phyloP scores from a whole-genome alignment of 2,888 invertebrate species.

The Selenia dentaria region DNA sequence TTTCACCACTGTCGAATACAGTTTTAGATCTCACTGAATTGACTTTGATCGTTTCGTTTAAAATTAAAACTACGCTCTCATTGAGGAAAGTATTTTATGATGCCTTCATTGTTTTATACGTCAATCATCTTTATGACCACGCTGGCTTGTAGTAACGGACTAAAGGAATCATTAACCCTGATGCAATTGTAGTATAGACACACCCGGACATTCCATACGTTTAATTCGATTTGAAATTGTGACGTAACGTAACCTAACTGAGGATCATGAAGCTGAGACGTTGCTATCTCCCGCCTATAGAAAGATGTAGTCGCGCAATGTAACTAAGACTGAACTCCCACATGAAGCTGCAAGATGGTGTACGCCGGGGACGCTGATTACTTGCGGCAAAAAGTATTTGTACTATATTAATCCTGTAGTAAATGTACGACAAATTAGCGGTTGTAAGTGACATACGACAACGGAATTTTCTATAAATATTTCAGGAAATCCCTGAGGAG shows the following conservation, averaged over 20 bases:
- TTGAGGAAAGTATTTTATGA: constrained; percentile 31
- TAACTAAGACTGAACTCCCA: no score
- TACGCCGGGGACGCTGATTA: no score
- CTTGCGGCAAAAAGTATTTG: no score
- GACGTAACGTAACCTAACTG: no score
- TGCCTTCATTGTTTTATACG: constrained; percentile 30
- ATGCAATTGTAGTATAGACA: constrained; percentile 12
- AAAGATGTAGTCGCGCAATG: no score
- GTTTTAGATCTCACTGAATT: constrained; percentile 33
- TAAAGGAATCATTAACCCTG: constrained; percentile 17
- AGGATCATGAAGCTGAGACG: no score
- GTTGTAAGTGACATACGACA: constrained; percentile 29
- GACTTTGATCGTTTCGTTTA: constrained; percentile 27
- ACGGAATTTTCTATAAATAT: constrained; percentile 44
- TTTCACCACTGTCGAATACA: constrained; percentile 39
- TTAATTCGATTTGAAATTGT: constrained; percentile 14
- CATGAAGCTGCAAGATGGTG: no score
- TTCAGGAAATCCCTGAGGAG: constrained; percentile 57
- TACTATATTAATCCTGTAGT: no score
- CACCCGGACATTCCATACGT: no score
- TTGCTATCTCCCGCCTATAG: no score
- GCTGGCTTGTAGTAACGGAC: constrained; percentile 2
- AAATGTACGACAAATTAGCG: no score
- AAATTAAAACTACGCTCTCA: constrained; percentile 29
- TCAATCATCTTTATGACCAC: constrained; percentile 21